A percentile compares a stretch with the other conserved stretches of the same genome.
Evolutionary conservation across 2,113 vertebrate genomes (phyloP).

Genomic region (Gallinago jamesoni): DNA sequence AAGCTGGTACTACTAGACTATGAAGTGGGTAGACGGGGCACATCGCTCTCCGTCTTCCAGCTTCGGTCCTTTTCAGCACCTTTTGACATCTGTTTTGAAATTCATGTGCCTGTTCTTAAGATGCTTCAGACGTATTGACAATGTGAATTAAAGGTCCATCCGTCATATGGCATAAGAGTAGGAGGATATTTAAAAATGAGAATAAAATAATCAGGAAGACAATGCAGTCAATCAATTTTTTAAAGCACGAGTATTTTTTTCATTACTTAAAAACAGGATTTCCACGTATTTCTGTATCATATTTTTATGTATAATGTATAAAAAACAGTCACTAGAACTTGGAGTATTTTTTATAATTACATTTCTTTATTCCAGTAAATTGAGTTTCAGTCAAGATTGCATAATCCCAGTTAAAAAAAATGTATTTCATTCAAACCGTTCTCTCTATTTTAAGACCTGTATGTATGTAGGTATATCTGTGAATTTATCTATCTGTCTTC

Average conservation of each 20-base stretch:
- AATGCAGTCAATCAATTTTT: neutral
- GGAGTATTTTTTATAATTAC: neutral
- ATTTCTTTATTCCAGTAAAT: neutral
- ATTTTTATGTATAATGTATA: neutral
- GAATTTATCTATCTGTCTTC: neutral
- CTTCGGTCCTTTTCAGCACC: neutral
- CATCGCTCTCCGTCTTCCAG: rapidly evolving
- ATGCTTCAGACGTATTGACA: rapidly evolving
- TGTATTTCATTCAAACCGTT: neutral
- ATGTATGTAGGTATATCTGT: neutral
- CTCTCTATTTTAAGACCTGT: neutral
- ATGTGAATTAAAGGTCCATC: neutral
- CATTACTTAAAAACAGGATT: neutral
- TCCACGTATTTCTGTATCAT: neutral
- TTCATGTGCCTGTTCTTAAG: neutral
- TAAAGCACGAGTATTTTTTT: neutral
- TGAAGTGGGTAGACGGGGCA: neutral
- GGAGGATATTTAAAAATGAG: neutral
- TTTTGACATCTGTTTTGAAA: neutral
- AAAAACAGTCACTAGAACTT: neutral
- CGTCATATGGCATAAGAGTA: neutral
- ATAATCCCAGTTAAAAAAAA: neutral
- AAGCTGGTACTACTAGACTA: neutral
- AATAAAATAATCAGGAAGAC: neutral
- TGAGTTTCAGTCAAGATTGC: neutral